Conservation (phyloP, 2,888 invertebrate species). For the Subacronicta megacephala region DNA sequence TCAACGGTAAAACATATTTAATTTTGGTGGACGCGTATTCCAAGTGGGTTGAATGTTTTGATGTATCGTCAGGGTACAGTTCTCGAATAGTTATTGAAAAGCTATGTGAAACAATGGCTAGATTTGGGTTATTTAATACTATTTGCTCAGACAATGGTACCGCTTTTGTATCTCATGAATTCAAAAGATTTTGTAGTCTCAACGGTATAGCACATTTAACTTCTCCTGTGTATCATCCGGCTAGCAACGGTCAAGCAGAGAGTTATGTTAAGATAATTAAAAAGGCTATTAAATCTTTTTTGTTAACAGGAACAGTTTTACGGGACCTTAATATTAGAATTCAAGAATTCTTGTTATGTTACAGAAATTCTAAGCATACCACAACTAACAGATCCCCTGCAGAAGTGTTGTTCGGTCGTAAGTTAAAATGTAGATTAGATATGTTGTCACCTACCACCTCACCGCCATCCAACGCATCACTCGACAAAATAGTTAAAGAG, state of each 20-base stretch:
- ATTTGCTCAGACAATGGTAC: conserved; percentile 13
- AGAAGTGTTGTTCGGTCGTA: conserved; percentile 8
- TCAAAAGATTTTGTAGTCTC: conserved; percentile 6
- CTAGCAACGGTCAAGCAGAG: not conserved
- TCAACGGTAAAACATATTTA: too few relatives aligned
- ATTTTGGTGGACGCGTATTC: too few relatives aligned
- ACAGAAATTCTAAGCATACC: conserved; percentile 11
- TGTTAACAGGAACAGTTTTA: conserved; percentile 1
- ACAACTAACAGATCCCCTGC: conserved; percentile 17
- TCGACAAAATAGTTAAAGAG: conserved; percentile 1
- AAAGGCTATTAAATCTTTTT: conserved; percentile 6
- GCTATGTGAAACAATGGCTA: conserved; percentile 9
- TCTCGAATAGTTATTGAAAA: conserved; percentile 4
- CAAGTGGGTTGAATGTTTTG: conserved; percentile 15
- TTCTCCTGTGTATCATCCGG: conserved; percentile 4
- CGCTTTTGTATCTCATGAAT: conserved; percentile 4
- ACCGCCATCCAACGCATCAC: conserved; percentile 9
- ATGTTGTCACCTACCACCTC: conserved; percentile 4
- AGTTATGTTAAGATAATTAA: conserved; percentile 7
- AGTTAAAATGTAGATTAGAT: conserved; percentile 10
- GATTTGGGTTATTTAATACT: conserved; percentile 10
- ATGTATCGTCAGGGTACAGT: conserved; percentile 2
- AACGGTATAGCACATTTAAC: conserved; percentile 6
- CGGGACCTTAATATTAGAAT: conserved; percentile 9
- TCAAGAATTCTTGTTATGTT: conserved; percentile 8